phyloP scores from a whole-genome alignment of 2,113 vertebrate species.

The Leptobrachium ailaonicum region DNA sequence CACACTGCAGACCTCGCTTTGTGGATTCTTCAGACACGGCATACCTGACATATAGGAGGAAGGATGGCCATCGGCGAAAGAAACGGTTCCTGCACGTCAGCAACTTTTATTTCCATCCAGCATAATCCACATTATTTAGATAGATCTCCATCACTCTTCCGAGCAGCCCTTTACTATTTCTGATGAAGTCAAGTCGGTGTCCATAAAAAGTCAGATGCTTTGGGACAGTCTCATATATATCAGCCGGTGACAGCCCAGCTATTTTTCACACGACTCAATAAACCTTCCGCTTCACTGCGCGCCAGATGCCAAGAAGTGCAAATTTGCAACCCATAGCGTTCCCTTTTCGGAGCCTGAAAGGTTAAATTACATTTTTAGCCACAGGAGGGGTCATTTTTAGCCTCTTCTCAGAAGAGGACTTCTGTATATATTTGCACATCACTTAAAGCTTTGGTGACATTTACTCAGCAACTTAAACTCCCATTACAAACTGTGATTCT shows the following conservation, averaged over 20 bases:
- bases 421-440: slow-evolving; percentile 16
- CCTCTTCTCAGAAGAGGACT: slow-evolving; percentile 35
- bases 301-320: background rate
- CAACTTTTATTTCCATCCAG: background rate
- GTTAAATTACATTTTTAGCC: slow-evolving; percentile 40
- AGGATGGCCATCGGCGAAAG: too few species aligned
- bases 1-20: too few species aligned
- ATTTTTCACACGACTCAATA: slow-evolving; percentile 39
- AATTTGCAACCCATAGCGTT: background rate
- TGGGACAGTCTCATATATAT: slow-evolving; percentile 26
- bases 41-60: too few species aligned
- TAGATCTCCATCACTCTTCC: background rate
- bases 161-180: slow-evolving; percentile 25
- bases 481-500: slow-evolving; percentile 13
- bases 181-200: slow-evolving; percentile 22
- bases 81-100: background rate
- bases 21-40: too few species aligned
- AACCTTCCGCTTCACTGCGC: background rate
- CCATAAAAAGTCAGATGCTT: slow-evolving; percentile 41
- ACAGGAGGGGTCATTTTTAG: slow-evolving; percentile 36
- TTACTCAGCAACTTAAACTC: slow-evolving; percentile 15
- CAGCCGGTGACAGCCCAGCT: slow-evolving; percentile 38
- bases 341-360: background rate
- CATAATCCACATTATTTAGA: slow-evolving; percentile 1
- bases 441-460: slow-evolving; percentile 8